Evolutionary conservation across 1,140 invertebrate species (phyloP).

Genomic region (Chionoecetes opilio): DNA sequence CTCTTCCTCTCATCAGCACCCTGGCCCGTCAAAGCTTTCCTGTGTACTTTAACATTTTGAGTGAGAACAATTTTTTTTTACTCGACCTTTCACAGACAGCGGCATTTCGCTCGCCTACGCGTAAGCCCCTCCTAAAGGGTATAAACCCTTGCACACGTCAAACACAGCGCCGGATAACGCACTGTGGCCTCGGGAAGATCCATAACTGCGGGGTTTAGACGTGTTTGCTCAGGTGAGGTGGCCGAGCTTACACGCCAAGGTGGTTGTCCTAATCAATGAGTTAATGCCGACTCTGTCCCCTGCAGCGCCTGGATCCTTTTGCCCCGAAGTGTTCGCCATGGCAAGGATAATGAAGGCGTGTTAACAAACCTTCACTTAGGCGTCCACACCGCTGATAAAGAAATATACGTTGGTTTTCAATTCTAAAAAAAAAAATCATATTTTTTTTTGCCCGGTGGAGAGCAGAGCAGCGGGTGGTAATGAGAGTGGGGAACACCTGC

Average conservation of each 20-base stretch:
- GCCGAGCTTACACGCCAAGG: not conserved
- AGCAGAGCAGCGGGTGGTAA: not conserved
- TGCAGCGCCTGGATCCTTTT: not conserved
- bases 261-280: not conserved
- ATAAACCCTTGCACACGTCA: not conserved
- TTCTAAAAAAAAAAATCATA: not conserved
- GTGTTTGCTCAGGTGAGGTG: not conserved
- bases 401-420: not conserved
- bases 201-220: not conserved
- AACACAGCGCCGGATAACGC: not conserved
- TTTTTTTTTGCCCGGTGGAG: not conserved
- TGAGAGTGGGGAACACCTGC: constrained; percentile 15
- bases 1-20: no score
- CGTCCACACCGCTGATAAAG: not conserved
- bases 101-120: not conserved
- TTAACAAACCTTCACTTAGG: not conserved
- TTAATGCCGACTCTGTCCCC: not conserved
- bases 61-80: not conserved
- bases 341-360: no score
- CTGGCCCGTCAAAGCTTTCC: no score
- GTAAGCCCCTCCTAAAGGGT: not conserved
- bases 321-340: no score
- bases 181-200: not conserved
- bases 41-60: not conserved
- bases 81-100: not conserved